phyloP scores from a whole-genome alignment of 2,888 invertebrate species.

The Dolichopus griseipennis region DNA sequence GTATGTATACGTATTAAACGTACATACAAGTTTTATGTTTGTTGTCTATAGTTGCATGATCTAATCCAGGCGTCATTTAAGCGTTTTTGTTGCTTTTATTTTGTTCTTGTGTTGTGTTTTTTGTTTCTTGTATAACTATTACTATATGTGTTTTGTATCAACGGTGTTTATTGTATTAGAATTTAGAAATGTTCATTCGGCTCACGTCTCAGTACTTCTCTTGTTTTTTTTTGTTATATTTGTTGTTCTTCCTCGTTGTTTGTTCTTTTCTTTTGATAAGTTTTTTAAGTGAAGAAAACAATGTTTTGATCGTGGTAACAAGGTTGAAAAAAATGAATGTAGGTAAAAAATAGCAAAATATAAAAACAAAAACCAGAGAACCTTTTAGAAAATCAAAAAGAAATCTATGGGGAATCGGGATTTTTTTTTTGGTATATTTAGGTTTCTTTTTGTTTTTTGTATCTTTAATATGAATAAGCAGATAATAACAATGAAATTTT shows the following conservation, averaged over 20 bases:
- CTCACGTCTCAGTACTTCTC: too few species aligned
- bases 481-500: conserved; percentile 6
- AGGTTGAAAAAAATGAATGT: background rate
- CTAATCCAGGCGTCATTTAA: background rate
- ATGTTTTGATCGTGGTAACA: conserved; percentile 4
- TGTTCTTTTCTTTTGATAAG: background rate
- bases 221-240: background rate
- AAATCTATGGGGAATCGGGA: background rate
- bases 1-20: too few species aligned
- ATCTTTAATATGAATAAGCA: background rate
- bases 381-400: background rate
- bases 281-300: background rate
- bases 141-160: background rate
- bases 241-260: background rate
- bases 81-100: background rate
- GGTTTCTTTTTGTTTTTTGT: background rate
- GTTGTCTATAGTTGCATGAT: background rate
- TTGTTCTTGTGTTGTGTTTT: background rate
- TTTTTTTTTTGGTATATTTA: background rate
- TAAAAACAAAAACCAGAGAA: too few species aligned
- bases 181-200: background rate
- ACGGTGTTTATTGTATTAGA: background rate
- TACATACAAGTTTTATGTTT: too few species aligned
- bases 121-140: too few species aligned
- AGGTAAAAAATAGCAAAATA: too few species aligned